Percentiles rank a stretch among this genome's conserved stretches.
Conservation (phyloP, 2,797 vertebrate species). For the Alcedo quadribrachys region DNA sequence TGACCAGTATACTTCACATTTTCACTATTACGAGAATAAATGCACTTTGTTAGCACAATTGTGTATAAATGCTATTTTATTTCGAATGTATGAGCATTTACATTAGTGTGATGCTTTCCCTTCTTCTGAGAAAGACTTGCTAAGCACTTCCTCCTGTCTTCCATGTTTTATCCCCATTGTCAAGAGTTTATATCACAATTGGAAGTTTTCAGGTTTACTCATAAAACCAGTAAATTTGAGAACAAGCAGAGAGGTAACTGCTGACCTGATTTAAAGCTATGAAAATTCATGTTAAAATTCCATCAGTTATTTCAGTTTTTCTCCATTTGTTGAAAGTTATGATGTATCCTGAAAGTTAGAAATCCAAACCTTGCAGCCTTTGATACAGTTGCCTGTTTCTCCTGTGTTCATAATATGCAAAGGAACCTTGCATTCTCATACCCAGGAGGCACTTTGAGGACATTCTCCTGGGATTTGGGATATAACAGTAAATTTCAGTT, state of each 20-base stretch:
- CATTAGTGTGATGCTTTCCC: not conserved
- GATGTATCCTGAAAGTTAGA: not conserved
- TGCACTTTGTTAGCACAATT: not conserved
- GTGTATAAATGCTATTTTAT: not conserved
- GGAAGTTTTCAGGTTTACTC: not conserved
- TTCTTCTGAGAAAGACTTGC: not conserved
- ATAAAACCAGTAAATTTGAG: not conserved
- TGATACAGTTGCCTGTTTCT: not conserved
- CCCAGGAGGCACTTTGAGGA: not conserved
- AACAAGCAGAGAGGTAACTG: not conserved
- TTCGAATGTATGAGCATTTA: not conserved
- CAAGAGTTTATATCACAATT: not conserved
- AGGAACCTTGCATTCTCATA: not conserved
- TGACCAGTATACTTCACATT: not conserved
- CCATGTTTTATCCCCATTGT: not conserved
- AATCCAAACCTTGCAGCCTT: not conserved
- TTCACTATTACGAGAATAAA: not conserved
- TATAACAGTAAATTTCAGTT: slow-evolving; percentile 25
- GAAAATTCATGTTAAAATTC: not conserved
- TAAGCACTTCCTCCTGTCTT: not conserved
- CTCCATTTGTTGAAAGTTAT: not conserved
- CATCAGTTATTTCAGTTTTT: not conserved
- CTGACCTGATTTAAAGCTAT: not conserved
- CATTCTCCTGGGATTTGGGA: slow-evolving; percentile 20
- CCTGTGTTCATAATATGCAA: not conserved